Evolutionary conservation across 2,797 vertebrate genomes (phyloP).

Genomic region (Mustela erminea): DNA sequence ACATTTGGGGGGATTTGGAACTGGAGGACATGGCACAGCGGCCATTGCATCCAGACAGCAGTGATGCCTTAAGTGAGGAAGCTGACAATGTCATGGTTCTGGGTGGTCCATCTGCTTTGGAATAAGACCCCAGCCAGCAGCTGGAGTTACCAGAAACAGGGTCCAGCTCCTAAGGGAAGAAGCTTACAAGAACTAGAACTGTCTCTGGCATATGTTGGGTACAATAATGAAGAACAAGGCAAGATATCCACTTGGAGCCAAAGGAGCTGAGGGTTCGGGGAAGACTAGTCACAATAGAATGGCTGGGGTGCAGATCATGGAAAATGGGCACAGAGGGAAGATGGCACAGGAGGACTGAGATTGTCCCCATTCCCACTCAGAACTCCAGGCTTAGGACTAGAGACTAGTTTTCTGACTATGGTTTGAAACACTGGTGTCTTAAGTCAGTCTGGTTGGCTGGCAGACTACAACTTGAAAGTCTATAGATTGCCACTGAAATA

Average conservation of each 20-base stretch:
- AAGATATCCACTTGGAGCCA: not conserved
- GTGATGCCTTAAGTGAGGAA: conserved; percentile 72
- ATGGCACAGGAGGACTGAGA: not conserved
- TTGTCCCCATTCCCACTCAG: not conserved
- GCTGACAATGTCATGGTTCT: conserved; percentile 75
- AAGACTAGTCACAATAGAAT: not conserved
- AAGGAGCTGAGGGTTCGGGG: not conserved
- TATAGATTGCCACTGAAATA: not conserved
- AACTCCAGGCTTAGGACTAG: not conserved
- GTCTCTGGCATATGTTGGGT: not conserved
- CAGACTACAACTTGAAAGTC: not conserved
- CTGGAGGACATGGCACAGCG: not conserved
- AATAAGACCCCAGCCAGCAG: conserved; percentile 79
- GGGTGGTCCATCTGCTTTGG: conserved; percentile 83
- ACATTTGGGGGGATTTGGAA: conserved; percentile 44
- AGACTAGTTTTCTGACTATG: not conserved
- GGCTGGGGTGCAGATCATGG: not conserved
- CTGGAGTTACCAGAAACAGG: conserved; percentile 73
- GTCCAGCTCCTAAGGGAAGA: conserved; percentile 56
- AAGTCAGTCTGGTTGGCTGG: not conserved
- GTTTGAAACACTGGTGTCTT: not conserved
- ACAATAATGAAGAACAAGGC: conserved; percentile 15
- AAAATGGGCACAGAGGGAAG: not conserved
- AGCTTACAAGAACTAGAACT: conserved; percentile 56
- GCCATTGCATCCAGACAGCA: conserved; percentile 39